Conservation (phyloP, 1,140 invertebrate species). For the Bombus waltoni region DNA sequence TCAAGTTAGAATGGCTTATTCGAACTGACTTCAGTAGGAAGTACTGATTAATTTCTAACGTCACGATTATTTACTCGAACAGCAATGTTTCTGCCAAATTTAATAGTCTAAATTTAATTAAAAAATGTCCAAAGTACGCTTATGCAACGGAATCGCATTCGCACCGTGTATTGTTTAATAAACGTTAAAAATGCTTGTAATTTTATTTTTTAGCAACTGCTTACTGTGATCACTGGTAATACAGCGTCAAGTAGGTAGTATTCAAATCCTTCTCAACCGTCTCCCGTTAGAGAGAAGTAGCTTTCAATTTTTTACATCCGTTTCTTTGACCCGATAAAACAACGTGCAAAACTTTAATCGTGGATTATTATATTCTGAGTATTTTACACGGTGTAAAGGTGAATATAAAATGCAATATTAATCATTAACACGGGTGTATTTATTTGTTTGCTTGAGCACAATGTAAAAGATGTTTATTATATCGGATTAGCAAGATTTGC, state of each 20-base stretch:
- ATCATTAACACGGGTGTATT: not conserved
- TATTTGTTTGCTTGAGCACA: not conserved
- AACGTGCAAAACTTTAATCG: not conserved
- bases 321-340: not conserved
- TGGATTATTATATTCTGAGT: not conserved
- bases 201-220: not conserved
- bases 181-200: conserved; percentile 40
- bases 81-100: not conserved
- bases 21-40: conserved; percentile 49
- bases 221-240: conserved; percentile 13
- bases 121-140: not conserved
- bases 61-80: not conserved
- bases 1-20: conserved; percentile 41
- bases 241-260: conserved; percentile 21
- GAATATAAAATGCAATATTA: not conserved
- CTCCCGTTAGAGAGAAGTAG: not conserved
- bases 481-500: not conserved
- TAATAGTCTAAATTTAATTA: not conserved
- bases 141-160: not conserved
- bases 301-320: not conserved
- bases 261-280: not conserved
- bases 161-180: conserved; percentile 14
- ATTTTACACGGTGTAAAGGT: no score
- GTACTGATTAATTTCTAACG: conserved; percentile 4
- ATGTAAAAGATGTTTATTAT: not conserved